Conservation (phyloP, 2,113 vertebrate genomes). For the Helogale parvula region DNA sequence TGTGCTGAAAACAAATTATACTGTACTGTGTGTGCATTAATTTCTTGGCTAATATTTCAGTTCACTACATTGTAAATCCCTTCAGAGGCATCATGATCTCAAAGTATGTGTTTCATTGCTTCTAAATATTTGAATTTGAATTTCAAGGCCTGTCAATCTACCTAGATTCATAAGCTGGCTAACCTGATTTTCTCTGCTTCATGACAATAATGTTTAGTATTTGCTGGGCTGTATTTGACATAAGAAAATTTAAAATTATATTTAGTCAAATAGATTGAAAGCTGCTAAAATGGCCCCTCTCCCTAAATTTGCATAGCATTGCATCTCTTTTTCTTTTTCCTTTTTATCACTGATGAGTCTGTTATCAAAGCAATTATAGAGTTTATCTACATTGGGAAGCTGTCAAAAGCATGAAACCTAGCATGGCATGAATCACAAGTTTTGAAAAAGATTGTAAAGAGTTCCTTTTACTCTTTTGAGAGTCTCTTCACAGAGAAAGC, state of each 20-base stretch:
- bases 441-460: constrained; percentile 30
- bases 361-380: constrained; percentile 75
- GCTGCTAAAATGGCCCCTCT: constrained; percentile 19
- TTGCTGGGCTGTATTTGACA: constrained; percentile 66
- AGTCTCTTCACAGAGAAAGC: neutral
- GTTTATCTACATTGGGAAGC: constrained; percentile 68
- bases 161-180: constrained; percentile 47
- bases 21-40: neutral
- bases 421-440: constrained; percentile 36
- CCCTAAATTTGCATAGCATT: neutral
- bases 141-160: constrained; percentile 60
- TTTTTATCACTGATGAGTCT: constrained; percentile 58
- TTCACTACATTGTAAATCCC: constrained; percentile 25
- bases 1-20: constrained; percentile 49
- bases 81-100: constrained; percentile 56
- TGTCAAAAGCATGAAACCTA: constrained; percentile 70
- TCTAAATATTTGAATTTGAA: constrained; percentile 74
- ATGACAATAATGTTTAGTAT: constrained; percentile 73
- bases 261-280: constrained; percentile 79
- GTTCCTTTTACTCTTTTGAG: constrained; percentile 18
- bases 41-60: constrained; percentile 63
- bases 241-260: constrained; percentile 67
- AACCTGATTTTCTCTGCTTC: constrained; percentile 74
- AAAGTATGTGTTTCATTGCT: constrained; percentile 60
- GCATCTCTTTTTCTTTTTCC: neutral